These are phyloP conservation scores for Caenorhabditis brenneri DNA, from an alignment of 1,140 invertebrate species.

Conservation along the genomic window DNA sequence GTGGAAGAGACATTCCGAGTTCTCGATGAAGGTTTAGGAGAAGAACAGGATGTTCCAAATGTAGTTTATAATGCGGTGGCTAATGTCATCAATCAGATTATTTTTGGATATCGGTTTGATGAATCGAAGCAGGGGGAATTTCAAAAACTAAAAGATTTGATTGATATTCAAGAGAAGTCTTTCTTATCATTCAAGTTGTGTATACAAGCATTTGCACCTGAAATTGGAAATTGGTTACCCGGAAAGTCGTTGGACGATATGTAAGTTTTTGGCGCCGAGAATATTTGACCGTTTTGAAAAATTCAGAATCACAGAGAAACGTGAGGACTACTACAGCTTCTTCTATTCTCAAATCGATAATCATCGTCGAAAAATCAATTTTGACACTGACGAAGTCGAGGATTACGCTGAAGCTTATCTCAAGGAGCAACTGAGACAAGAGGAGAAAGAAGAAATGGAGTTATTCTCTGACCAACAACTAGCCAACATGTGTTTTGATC, in stretches of 20 bases:
- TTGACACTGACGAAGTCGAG: not conserved
- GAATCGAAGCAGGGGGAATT: not conserved
- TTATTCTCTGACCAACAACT: conserved; percentile 46
- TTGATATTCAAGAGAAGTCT: not conserved
- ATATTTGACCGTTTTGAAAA: too few relatives aligned
- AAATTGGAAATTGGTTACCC: not conserved
- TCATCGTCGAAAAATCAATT: conserved; percentile 9
- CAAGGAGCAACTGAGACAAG: not conserved
- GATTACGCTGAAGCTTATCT: conserved; percentile 53
- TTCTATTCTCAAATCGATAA: conserved; percentile 30
- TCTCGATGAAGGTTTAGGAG: not conserved
- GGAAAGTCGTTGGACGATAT: not conserved
- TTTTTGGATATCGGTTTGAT: conserved; percentile 50
- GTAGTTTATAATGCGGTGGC: not conserved
- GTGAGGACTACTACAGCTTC: conserved; percentile 1
- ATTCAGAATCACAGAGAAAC: too few relatives aligned
- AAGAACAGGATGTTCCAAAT: not conserved
- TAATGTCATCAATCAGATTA: conserved; percentile 49
- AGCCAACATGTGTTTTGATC: conserved; percentile 18
- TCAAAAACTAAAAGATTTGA: not conserved
- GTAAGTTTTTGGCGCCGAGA: not conserved
- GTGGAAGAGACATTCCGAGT: not conserved
- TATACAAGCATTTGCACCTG: not conserved
- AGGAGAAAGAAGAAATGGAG: not conserved
- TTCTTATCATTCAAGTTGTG: not conserved